These are phyloP conservation scores for Chiloscyllium punctatum DNA, from an alignment of 2,797 vertebrate species.

Conservation along the genomic window DNA sequence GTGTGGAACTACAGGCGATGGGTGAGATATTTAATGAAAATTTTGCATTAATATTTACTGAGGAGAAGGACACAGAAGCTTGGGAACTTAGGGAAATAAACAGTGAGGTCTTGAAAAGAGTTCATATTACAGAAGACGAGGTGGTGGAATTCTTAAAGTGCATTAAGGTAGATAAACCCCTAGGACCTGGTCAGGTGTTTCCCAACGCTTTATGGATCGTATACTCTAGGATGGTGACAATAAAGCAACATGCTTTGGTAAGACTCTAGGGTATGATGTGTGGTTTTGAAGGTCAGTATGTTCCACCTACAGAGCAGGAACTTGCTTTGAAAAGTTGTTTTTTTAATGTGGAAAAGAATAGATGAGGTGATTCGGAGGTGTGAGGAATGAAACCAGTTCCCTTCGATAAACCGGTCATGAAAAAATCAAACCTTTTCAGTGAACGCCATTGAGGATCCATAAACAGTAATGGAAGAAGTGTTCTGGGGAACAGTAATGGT, in stretches of 20 bases:
- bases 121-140: too few species aligned
- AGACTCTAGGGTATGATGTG: neutral
- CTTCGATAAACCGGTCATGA: neutral
- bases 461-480: neutral
- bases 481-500: neutral
- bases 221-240: neutral
- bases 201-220: too few species aligned
- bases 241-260: neutral
- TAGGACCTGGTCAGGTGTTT: too few species aligned
- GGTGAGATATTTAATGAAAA: too few species aligned
- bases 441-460: neutral
- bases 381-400: neutral
- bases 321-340: neutral
- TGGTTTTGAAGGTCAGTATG: neutral
- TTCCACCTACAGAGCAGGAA: neutral
- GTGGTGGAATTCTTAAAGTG: too few species aligned
- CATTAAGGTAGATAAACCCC: too few species aligned
- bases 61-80: too few species aligned
- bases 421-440: neutral
- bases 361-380: neutral
- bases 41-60: too few species aligned
- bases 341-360: neutral
- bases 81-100: too few species aligned
- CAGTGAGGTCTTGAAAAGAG: too few species aligned
- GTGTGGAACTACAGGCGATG: too few species aligned